Evolutionary conservation across 2,113 vertebrate genomes (phyloP).

Genomic region (Pitta sordida): DNA sequence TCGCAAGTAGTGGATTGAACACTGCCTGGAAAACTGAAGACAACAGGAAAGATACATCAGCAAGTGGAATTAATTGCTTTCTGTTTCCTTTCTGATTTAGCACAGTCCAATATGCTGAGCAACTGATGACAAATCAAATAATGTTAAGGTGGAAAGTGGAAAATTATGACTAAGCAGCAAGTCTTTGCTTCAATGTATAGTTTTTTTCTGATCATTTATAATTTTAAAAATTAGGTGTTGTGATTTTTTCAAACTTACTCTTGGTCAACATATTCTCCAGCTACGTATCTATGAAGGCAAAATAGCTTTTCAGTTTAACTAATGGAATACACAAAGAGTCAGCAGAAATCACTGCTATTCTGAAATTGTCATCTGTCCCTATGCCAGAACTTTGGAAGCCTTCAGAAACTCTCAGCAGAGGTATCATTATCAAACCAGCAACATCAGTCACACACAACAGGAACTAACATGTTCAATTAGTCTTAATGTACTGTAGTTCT

Average conservation of each 20-base stretch:
- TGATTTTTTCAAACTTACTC: background rate
- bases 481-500: background rate
- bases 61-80: background rate
- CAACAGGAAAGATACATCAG: background rate
- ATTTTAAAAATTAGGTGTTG: background rate
- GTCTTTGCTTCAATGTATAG: background rate
- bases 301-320: background rate
- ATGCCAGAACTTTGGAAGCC: background rate
- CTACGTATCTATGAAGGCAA: background rate
- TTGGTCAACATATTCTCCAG: background rate
- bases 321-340: background rate
- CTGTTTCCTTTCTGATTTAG: background rate
- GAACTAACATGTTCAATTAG: constrained; percentile 9
- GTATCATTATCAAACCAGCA: background rate
- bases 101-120: background rate
- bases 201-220: background rate
- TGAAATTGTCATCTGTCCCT: background rate
- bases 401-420: background rate
- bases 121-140: background rate
- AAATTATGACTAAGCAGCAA: background rate
- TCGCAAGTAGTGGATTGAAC: background rate
- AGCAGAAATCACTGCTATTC: background rate
- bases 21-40: background rate
- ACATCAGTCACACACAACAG: background rate
- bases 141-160: background rate